Conservation (phyloP, 2,797 vertebrate genomes). For the Betta splendens region DNA sequence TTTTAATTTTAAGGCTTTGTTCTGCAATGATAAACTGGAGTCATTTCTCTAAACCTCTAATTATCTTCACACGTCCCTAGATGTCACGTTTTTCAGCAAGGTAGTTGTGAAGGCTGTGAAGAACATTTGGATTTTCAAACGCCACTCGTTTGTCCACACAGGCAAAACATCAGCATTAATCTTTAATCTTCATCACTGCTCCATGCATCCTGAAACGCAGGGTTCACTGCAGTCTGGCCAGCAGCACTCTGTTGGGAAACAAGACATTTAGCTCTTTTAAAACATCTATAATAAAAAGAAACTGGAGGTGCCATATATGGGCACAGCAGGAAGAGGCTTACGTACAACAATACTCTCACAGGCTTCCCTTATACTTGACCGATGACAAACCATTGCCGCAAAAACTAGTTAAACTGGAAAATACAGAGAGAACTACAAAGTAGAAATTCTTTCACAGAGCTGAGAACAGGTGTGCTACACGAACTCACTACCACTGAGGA, state of each 20-base stretch:
- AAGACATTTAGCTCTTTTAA: conserved; percentile 15
- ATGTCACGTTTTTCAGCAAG: background rate
- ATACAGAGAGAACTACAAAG: conserved; percentile 1
- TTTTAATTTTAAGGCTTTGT: conserved; percentile 13
- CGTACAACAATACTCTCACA: background rate
- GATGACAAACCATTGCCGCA: background rate
- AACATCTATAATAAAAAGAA: background rate
- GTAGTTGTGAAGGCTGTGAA: background rate
- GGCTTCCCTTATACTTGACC: background rate
- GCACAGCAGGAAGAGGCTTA: background rate
- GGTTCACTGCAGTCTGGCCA: conserved; percentile 75
- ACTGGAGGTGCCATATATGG: conserved; percentile 1
- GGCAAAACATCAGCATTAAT: conserved; percentile 71
- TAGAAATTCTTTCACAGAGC: background rate
- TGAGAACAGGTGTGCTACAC: background rate
- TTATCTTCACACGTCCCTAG: conserved; percentile 1
- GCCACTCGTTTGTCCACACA: conserved; percentile 1
- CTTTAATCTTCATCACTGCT: conserved; percentile 93
- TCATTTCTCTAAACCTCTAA: background rate
- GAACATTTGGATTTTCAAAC: conserved; percentile 9
- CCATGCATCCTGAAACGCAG: conserved; percentile 92
- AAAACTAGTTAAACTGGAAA: conserved; percentile 2
- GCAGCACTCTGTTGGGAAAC: conserved; percentile 60
- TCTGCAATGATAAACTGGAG: background rate
- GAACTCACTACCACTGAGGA: background rate